Evolutionary conservation across 2,797 vertebrate genomes (phyloP), one percentile per base, ranked within the genome.

Genomic region (Spinus pinus): DNA sequence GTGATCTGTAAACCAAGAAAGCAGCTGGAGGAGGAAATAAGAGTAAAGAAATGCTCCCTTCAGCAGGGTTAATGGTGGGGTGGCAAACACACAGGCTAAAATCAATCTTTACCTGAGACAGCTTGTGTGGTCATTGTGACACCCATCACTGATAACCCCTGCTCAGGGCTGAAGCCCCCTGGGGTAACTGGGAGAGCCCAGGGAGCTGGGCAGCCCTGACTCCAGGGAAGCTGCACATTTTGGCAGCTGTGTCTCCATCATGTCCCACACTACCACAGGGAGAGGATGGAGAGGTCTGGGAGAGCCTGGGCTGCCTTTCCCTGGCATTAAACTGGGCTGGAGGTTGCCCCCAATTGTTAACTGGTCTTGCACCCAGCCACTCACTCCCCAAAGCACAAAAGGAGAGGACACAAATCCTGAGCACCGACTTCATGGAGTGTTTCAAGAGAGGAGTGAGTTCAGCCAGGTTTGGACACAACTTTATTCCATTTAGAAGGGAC

Each of bases 401-500:
- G 0, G 0, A 7, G 19, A 2, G 7, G 14, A 22, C 54, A 44
- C 8, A 1, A 39, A n/a, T 28, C 27, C 84, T 14, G 10, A 69
- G 54, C 39, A 81, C 30, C 3, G 6, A 0, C 3, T 2, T 31
- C 5, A 6, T 1, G 3, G 12, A 31, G 5, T 0, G 0, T 14
- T 84, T 24, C 11, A 7, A 54, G 8, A 37, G 33, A 92, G 41
- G 28, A 79, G 25, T 1, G 31, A 85, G 35, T 61, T 71, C 91
- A 88, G 10, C 46, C 39, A 64, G 42, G 17, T 70, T 73, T 35
- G 44, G 54, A 67, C 24, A 51, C 50, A 30, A 49, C 44, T 96
- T 96, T 97, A 94, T 95, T 97, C n/a, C 66, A 47, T 64, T 74
- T 33, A 9, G 65, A 71, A 71, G 33, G 72, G n/a, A 92, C 10